Evolutionary conservation across 2,888 invertebrate species (phyloP), one percentile per base, ranked within the genome.

Genomic region (Hydropsyche betteni): DNA sequence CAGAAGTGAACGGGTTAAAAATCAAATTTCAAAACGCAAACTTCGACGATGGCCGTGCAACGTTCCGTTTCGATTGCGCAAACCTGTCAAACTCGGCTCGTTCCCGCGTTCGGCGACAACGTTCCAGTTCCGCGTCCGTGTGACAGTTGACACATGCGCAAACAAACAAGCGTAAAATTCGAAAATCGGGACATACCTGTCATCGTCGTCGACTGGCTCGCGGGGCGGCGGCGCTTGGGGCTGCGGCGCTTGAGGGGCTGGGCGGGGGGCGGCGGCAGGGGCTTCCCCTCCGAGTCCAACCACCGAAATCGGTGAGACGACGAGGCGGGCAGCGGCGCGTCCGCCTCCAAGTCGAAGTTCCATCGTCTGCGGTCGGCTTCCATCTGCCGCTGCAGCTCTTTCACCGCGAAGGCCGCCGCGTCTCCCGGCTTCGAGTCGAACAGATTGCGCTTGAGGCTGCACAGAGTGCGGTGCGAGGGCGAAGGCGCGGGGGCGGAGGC

Each of bases 261-360:
- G 7, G 55, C n/a, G 24, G 72, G 68, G 33, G 33, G 53, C 7
- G 72, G 14, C 51, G 69, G 72, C 44, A n/a, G 38, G 1, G 24
- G 5, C 24, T 10, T 53, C 52, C 58, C 8, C 44, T 36, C 55
- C 71, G 14, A 51, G 52, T 38, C 16, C 61, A 34, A 33, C 50
- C 52, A 44, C 38, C 14, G 55, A n/a, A 10, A 44, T 2, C n/a
- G 12, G 36, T 34, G 69, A 33, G 16, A 14, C 14, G 53, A 6
- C 58, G 74, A 50, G 12, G 69, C 71, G 36, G 69, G 51, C 51
- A 73, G 53, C 4, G 76, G 76, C n/a, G 44, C 34, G 24, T 51
- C 78, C 5, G 61, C 24, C 34, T 52, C 33, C 53, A 76, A 78
- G 69, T 78, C 75, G 55, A 75, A 78, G 12, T 24, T 64, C 73